These are phyloP conservation scores for Hyperoodon ampullatus DNA, from an alignment of 2,113 vertebrate species.

Conservation along the genomic window DNA sequence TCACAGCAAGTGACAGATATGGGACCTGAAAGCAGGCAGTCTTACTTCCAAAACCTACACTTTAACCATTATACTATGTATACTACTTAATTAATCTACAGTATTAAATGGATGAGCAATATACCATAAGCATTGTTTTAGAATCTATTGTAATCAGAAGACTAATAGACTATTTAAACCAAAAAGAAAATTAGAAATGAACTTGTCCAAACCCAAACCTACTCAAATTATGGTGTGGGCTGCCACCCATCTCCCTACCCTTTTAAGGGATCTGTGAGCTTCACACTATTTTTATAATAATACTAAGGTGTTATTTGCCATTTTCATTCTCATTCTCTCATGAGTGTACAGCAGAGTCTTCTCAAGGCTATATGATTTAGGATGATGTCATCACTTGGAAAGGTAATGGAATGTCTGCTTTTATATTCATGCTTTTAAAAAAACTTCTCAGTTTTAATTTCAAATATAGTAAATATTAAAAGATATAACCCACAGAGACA, in stretches of 20 bases:
- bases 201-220: not conserved
- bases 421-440: not conserved
- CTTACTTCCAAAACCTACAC: not conserved
- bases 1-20: not conserved
- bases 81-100: not conserved
- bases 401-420: not conserved
- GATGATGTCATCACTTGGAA: not conserved
- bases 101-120: not conserved
- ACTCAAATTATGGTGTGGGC: not conserved
- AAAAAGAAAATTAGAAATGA: conserved; percentile 30
- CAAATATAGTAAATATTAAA: conserved; percentile 1
- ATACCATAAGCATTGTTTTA: not conserved
- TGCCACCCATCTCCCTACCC: no score
- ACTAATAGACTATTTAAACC: not conserved
- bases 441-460: not conserved
- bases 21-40: not conserved
- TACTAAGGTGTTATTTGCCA: not conserved
- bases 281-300: not conserved
- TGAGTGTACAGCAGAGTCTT: not conserved
- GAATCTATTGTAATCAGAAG: not conserved
- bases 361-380: not conserved
- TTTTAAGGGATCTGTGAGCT: not conserved
- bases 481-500: conserved; percentile 9
- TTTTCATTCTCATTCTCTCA: not conserved
- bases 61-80: not conserved